Evolutionary conservation across 2,113 vertebrate species (phyloP), one percentile per base, ranked within the genome.

Genomic region (Xiphias gladius): DNA sequence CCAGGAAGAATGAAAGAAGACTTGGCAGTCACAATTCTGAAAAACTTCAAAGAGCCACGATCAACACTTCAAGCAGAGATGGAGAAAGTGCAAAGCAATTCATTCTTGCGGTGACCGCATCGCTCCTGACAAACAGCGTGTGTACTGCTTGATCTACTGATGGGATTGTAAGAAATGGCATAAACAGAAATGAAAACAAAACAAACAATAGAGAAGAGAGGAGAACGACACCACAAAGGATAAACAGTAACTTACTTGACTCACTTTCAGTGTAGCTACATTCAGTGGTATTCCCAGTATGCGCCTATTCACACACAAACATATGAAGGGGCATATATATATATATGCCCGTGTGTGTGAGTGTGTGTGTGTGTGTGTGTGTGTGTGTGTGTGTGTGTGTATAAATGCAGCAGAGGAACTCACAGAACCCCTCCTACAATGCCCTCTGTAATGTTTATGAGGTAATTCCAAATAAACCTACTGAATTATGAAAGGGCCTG

Each of bases 401-500:
- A 24, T 37, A 55, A 24, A 16, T 72, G 39, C 39, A 28, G 19
- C 62, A 58, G 39, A 52, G 7, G 41, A n/a, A 14, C 46, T 50
- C 20, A 30, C 50, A 30, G 12, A 58, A 30, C 5, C 24, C 24
- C 61, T 32, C 39, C 57, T 4, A 30, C 64, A 62, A 22, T 41
- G 30, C 6, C 39, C 64, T 55, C 57, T 82, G 32, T 66, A 24
- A 66, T 84, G 83, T 86, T 86, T 85, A 78, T 74, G 62, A 32
- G 64, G 14, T 32, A 22, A 54, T 76, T 76, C 59, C 48, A 86
- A 80, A 80, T 67, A 76, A 8, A 82, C 26, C 71, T 50, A 16
- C 17, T 83, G 54, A 87, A 82, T 85, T 76, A 90, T 81, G 37
- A 81, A 88, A 58, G 30, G 11, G 14, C 14, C 58, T 19, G 8